A percentile compares a stretch with the other conserved stretches of the same genome.
Evolutionary conservation across 2,113 vertebrate genomes (phyloP).

Genomic region (Callionymus lyra): DNA sequence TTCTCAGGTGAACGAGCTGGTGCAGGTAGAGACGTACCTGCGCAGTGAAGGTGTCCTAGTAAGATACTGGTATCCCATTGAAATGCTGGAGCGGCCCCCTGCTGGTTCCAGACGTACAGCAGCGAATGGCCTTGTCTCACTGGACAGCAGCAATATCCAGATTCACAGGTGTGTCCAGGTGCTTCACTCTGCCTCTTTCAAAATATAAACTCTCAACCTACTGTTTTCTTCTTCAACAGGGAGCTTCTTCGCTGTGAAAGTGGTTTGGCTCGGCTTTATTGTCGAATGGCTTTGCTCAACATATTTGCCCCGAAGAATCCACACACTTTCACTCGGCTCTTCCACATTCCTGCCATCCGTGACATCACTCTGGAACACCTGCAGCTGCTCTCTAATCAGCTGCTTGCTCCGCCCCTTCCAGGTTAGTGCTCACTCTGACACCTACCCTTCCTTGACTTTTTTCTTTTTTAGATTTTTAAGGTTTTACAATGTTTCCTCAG

Average conservation of each 20-base stretch:
- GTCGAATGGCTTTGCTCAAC: slow-evolving; percentile 91
- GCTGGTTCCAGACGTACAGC: slow-evolving; percentile 89
- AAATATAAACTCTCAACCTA: neutral
- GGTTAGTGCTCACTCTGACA: slow-evolving; percentile 61
- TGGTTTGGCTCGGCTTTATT: slow-evolving; percentile 84
- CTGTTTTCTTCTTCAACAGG: slow-evolving; percentile 49
- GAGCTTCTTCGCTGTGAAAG: slow-evolving; percentile 91
- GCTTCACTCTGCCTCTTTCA: neutral
- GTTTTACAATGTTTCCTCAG: slow-evolving; percentile 54
- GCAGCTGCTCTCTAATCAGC: slow-evolving; percentile 91
- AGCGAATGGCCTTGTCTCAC: slow-evolving; percentile 85
- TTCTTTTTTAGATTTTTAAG: neutral
- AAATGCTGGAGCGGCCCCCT: slow-evolving; percentile 90
- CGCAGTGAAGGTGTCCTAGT: slow-evolving; percentile 92
- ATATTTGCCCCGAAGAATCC: slow-evolving; percentile 94
- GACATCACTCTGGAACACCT: slow-evolving; percentile 96
- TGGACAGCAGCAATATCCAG: slow-evolving; percentile 95
- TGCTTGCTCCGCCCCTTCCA: slow-evolving; percentile 90
- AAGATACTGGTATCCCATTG: slow-evolving; percentile 97
- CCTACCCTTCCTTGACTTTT: neutral
- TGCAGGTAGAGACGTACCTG: slow-evolving; percentile 94
- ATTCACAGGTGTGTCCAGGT: slow-evolving; percentile 86
- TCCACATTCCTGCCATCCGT: slow-evolving; percentile 90
- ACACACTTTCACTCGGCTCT: slow-evolving; percentile 90
- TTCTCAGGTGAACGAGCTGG: slow-evolving; percentile 84